Evolutionary conservation across 2,113 vertebrate genomes (phyloP), one percentile per base, ranked within the genome.

Genomic region (Prinia subflava): DNA sequence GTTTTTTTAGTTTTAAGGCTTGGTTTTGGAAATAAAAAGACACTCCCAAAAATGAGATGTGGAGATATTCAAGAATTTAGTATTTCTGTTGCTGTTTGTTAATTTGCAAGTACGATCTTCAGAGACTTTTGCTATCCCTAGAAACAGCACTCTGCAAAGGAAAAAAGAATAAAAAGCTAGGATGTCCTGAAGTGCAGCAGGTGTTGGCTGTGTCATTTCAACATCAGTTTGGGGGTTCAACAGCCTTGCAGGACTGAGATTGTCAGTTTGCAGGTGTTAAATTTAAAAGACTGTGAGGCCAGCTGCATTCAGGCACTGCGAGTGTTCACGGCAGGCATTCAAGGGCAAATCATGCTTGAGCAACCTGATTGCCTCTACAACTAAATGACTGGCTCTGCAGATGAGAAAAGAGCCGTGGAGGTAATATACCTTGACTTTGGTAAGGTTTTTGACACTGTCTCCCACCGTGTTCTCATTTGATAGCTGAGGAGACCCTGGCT

Each of bases 341-440:
- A 94, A 94, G 95, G 92, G 65, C 94, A 96, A 93, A 96, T 90
- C 91, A 93, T 75, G 92, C 94, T 87, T 92, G 86, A 95, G 82
- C 80, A 89, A 93, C 69, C 87, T 93, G 91, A 95, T 97, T 96
- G 86, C 89, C 76, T 96, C 74, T 71, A 71, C 6, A 6, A 13
- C 47, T 89, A 93, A 95, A 93, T 87, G 73, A 87, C 86, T 71
- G 95, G 83, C 69, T 93, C 87, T 97, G 83, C 18, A 3, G 56
- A 91, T 81, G 69, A 93, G 69, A 86, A 92, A 67, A 90, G 79
- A 88, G 46, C 50, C 1, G 0, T 88, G 71, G 71, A 93, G 65
- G 91, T 83, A 96, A 97, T 95, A 95, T 95, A 95, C 96, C 95
- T 96, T 89, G 91, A 95, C 95, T 93, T 92, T 90, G 83, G 94